Percentiles rank a stretch among this genome's conserved stretches.
Evolutionary conservation across 2,888 invertebrate species (phyloP).

Genomic region (Amblyjoppa fuscipennis): DNA sequence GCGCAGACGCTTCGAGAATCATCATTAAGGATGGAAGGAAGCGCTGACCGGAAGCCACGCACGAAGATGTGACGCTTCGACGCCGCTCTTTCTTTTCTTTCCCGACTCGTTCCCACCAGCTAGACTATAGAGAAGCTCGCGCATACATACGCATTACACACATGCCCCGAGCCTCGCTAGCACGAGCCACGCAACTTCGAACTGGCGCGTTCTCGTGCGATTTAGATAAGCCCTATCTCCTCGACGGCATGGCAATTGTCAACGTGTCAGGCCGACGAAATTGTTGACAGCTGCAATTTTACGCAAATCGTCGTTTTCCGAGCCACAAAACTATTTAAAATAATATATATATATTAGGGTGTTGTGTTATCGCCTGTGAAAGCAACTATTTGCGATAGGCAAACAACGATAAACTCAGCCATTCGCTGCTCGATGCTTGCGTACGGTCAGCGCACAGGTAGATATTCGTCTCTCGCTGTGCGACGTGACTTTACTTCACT

Average conservation of each 20-base stretch:
- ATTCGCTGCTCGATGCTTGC: too few species aligned
- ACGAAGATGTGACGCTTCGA: slow-evolving; percentile 82
- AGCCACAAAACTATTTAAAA: too few species aligned
- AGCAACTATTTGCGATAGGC: too few species aligned
- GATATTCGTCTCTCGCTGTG: too few species aligned
- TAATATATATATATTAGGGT: too few species aligned
- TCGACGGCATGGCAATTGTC: too few species aligned
- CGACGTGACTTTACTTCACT: too few species aligned
- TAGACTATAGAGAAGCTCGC: slow-evolving; percentile 27
- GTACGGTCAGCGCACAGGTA: too few species aligned
- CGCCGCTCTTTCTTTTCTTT: slow-evolving; percentile 57
- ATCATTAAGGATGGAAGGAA: slow-evolving; percentile 83
- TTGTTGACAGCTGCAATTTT: not conserved
- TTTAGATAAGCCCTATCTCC: not conserved
- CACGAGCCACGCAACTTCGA: slow-evolving; percentile 14
- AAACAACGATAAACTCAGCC: too few species aligned
- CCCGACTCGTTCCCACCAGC: slow-evolving; percentile 50
- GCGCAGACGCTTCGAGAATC: slow-evolving; percentile 58
- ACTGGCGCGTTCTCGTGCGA: not conserved
- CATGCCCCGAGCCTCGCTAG: not conserved
- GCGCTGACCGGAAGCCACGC: slow-evolving; percentile 83
- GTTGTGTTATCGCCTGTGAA: too few species aligned
- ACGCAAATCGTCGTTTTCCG: too few species aligned
- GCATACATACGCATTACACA: not conserved
- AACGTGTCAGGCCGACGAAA: not conserved